Percentiles rank a stretch among this genome's conserved stretches.
phyloP scores from a whole-genome alignment of 2,797 vertebrate genomes.

The Malacoctenus gilli region DNA sequence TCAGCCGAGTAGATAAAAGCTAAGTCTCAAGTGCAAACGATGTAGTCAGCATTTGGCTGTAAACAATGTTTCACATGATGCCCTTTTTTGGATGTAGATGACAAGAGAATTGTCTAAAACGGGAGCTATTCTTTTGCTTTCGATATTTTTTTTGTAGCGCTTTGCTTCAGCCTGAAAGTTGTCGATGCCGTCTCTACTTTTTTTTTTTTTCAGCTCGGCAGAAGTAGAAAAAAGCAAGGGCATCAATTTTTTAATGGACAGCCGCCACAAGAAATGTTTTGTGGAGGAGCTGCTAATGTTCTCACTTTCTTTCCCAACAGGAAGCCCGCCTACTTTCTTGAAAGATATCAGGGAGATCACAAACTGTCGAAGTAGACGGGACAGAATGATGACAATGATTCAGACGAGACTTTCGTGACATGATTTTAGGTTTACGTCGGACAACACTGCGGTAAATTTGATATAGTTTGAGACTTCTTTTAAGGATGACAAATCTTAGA shows the following conservation, averaged over 20 bases:
- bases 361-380: not conserved
- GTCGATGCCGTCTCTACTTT: too few relatives aligned
- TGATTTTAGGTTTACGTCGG: too few relatives aligned
- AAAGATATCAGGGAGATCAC: constrained; percentile 16
- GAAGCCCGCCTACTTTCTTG: constrained; percentile 8
- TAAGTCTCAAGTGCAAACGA: constrained; percentile 7
- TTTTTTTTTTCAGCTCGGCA: not conserved
- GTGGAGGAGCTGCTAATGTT: constrained; percentile 8
- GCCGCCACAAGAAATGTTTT: constrained; percentile 5
- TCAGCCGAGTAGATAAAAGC: constrained; percentile 15
- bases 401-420: not conserved
- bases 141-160: not conserved
- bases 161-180: constrained; percentile 6
- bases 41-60: not conserved
- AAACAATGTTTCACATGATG: constrained; percentile 15
- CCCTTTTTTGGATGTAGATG: constrained; percentile 8
- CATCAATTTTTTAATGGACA: not conserved
- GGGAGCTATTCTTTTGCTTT: not conserved
- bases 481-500: constrained; percentile 5
- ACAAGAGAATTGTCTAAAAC: not conserved
- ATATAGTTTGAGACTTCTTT: constrained; percentile 1
- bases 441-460: too few relatives aligned
- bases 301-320: constrained; percentile 6
- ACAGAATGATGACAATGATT: not conserved
- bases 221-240: not conserved